Conservation (phyloP, 1,140 invertebrate genomes). For the Conus betulinus region DNA sequence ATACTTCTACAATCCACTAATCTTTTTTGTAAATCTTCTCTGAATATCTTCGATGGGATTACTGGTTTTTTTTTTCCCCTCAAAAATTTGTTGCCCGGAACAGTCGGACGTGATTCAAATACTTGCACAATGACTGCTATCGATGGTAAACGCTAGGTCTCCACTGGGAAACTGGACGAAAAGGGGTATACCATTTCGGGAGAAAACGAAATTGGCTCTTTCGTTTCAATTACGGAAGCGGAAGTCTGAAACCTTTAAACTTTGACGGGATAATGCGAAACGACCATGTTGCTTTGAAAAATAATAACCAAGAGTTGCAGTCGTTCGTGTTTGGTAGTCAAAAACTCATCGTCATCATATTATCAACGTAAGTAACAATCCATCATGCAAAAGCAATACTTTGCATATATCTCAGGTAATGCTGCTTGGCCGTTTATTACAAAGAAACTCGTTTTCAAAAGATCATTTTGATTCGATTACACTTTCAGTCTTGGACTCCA, state of each 20-base stretch:
- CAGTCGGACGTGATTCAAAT: neutral
- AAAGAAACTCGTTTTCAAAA: too few relatives aligned
- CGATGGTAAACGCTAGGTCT: neutral
- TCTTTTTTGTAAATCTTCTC: too few relatives aligned
- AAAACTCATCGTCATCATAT: neutral
- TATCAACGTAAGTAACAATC: too few relatives aligned
- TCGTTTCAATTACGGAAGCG: neutral
- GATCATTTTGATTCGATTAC: too few relatives aligned
- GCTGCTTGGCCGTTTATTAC: too few relatives aligned
- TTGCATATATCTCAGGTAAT: too few relatives aligned
- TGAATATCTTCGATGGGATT: too few relatives aligned
- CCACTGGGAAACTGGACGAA: neutral
- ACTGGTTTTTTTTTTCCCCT: too few relatives aligned
- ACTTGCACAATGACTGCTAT: neutral
- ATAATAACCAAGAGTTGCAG: neutral
- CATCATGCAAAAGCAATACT: too few relatives aligned
- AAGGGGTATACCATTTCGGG: neutral
- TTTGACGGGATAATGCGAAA: conserved; percentile 1
- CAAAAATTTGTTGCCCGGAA: too few relatives aligned
- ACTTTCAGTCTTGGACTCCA: too few relatives aligned
- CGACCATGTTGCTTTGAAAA: conserved; percentile 8
- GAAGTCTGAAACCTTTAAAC: neutral
- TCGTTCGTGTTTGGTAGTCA: neutral
- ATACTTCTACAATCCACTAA: too few relatives aligned
- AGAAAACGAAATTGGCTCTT: neutral